Base-by-base conservation (phyloP, 2,113 vertebrate genomes). In the Balaeniceps rex region DNA sequence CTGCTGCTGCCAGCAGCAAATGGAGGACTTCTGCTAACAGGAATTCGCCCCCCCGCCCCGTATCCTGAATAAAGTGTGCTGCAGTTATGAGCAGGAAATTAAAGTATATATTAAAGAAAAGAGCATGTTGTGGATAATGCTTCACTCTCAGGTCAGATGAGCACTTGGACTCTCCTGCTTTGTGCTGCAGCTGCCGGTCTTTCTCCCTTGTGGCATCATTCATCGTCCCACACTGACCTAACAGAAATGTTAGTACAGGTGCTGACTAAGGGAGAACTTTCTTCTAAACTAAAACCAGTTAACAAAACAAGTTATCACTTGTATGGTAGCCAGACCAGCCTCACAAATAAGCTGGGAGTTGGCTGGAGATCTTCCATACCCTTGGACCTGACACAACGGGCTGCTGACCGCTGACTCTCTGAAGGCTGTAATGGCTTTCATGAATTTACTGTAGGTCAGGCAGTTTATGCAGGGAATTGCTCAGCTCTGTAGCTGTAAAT, bases 61-160 rank as follows among this genome's bases (percentile, higher is more conserved):
- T 40, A 40, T 63, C 33, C 54, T 69, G 79, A 80, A 77, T 80
- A 69, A 92, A 92, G 42, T 44, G 61, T 57, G 23, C 38, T 70
- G 28, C 76, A 81, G 58, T 78, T 97, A 70, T 19, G 9, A 88
- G 64, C 76, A 94, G 94, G 84, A 95, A 91, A 95, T 95, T 81
- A 49, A 87, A 91, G 34, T 81, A 40, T 44, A 9, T 69, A 64
- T 68, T 92, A 80, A 93, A 88, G 44, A 86, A 88, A 77, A 93
- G 68, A 74, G n/a, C 26, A 52, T 4, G 0, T 11, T 81, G 34
- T 63, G 51, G 36, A 38, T 83, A 83, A 52, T 15, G 38, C 31
- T 83, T 5, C 18, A 29, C 15, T 88, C 7, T 52, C 14, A 42
- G 71, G 40, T 57, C 60, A 92, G 63, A 61, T 40, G 61, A 88